A percentile compares a stretch with the other conserved stretches of the same genome.
phyloP scores from a whole-genome alignment of 2,888 invertebrate genomes.

The Spialia ferax region DNA sequence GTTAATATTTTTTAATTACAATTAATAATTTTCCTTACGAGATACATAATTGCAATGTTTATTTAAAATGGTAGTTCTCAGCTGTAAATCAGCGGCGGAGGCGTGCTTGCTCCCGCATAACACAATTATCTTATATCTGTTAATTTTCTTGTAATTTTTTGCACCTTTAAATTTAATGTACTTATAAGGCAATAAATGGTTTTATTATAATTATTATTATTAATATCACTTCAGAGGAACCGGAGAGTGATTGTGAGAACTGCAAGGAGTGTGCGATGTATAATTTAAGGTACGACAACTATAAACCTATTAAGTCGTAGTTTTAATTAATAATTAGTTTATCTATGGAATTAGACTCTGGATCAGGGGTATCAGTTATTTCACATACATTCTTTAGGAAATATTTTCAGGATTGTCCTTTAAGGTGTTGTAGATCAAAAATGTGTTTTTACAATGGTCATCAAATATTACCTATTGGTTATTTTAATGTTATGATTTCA shows the following conservation, averaged over 20 bases:
- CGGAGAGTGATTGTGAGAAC: slow-evolving; percentile 11
- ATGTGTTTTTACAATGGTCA: slow-evolving; percentile 50
- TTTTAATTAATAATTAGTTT: slow-evolving; percentile 12
- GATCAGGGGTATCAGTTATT: slow-evolving; percentile 19
- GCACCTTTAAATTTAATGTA: too few relatives aligned
- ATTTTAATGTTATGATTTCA: slow-evolving; percentile 5
- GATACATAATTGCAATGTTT: too few relatives aligned
- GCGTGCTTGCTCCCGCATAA: too few relatives aligned
- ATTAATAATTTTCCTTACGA: too few relatives aligned
- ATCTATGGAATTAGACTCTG: slow-evolving; percentile 28
- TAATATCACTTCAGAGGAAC: slow-evolving; percentile 4
- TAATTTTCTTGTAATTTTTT: too few relatives aligned
- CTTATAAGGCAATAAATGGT: too few relatives aligned
- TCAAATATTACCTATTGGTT: slow-evolving; percentile 42
- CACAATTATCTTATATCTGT: too few relatives aligned
- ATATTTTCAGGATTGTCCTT: background rate
- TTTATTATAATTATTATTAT: too few relatives aligned
- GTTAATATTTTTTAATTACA: too few relatives aligned
- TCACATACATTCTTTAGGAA: slow-evolving; percentile 1
- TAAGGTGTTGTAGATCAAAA: slow-evolving; percentile 36
- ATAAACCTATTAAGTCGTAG: slow-evolving; percentile 14
- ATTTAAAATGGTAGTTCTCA: too few relatives aligned
- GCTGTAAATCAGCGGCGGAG: too few relatives aligned
- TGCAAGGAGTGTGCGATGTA: slow-evolving; percentile 26
- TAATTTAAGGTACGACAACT: slow-evolving; percentile 28